Conservation (phyloP, 2,113 vertebrate species). For the Daubentonia madagascariensis region DNA sequence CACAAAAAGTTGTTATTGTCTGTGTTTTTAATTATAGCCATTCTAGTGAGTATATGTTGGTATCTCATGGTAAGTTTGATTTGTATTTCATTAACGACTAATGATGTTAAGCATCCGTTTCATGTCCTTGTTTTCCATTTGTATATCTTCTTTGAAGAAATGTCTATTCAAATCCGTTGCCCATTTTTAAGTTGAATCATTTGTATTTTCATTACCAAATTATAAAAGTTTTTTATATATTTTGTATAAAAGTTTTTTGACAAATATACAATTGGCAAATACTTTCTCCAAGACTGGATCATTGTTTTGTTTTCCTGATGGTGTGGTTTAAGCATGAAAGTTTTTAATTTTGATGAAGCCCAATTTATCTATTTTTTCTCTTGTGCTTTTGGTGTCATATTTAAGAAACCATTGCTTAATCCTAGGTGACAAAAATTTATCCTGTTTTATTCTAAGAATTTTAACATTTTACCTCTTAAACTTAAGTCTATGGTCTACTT, state of each 20-base stretch:
- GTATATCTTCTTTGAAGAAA: neutral
- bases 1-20: neutral
- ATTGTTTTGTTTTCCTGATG: neutral
- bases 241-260: neutral
- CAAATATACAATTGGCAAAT: neutral
- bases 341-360: neutral
- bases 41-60: neutral
- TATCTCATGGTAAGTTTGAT: neutral
- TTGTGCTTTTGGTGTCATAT: neutral
- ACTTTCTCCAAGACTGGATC: neutral
- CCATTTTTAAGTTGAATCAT: neutral
- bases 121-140: neutral
- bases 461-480: neutral
- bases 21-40: neutral
- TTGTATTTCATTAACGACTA: neutral
- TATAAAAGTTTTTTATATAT: neutral
- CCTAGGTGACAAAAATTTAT: neutral
- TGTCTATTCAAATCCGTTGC: neutral
- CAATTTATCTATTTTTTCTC: neutral
- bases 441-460: neutral
- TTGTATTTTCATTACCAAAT: neutral
- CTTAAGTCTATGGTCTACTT: neutral
- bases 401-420: neutral
- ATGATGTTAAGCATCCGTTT: neutral
- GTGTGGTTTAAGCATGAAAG: neutral